phyloP scores from a whole-genome alignment of 2,888 invertebrate species.

The Melieria omissa region DNA sequence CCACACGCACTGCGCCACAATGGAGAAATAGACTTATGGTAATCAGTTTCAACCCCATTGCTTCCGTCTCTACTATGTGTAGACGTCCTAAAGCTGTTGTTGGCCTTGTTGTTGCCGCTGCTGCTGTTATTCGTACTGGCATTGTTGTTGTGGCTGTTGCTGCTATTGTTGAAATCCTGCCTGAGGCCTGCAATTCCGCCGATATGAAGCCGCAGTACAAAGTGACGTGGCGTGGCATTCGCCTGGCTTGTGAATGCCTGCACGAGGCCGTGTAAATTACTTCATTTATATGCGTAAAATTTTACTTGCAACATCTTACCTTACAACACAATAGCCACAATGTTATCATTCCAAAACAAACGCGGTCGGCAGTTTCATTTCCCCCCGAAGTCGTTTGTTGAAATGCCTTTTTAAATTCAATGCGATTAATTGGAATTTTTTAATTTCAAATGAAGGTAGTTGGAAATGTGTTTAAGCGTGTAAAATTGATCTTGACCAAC shows the following conservation, averaged over 20 bases:
- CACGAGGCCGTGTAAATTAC: constrained; percentile 53
- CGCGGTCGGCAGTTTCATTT: neutral
- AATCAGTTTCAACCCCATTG: constrained; percentile 31
- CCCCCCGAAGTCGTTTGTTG: too few species aligned
- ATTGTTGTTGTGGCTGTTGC: constrained; percentile 18
- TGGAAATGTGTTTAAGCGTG: too few species aligned
- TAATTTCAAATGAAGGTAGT: too few species aligned
- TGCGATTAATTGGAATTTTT: too few species aligned
- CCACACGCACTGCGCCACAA: neutral
- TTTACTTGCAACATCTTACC: constrained; percentile 41
- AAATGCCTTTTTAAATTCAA: too few species aligned
- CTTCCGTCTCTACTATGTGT: constrained; percentile 10
- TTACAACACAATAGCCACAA: constrained; percentile 50
- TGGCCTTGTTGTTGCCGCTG: constrained; percentile 19
- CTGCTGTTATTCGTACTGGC: constrained; percentile 15
- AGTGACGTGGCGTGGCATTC: neutral
- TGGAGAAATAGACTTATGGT: constrained; percentile 28
- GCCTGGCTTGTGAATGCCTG: neutral
- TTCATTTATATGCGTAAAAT: constrained; percentile 62
- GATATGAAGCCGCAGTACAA: constrained; percentile 28
- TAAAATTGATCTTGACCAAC: too few species aligned
- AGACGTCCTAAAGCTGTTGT: constrained; percentile 19
- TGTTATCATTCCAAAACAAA: constrained; percentile 53
- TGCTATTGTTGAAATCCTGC: constrained; percentile 32
- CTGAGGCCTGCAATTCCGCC: constrained; percentile 38